These are phyloP conservation scores for Chrysopa pallens DNA, from an alignment of 1,140 invertebrate species.

Conservation along the genomic window DNA sequence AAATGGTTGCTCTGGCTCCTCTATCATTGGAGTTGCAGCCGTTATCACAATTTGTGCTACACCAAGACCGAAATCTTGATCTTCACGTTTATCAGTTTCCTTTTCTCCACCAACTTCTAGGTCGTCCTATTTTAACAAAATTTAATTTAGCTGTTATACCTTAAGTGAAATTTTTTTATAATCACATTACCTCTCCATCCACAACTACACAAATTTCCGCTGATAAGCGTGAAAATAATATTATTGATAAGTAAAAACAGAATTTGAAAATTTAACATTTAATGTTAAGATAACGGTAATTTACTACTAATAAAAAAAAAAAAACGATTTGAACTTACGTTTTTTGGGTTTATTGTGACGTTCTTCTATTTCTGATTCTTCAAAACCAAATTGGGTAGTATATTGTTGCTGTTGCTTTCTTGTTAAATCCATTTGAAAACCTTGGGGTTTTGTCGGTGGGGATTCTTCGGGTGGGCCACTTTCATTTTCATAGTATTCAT, in stretches of 20 bases:
- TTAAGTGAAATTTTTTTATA: background rate
- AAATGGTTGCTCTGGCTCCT: constrained; percentile 52
- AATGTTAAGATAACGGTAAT: constrained; percentile 16
- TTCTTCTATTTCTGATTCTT: too few species aligned
- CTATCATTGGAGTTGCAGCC: constrained; percentile 71
- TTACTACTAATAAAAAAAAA: too few species aligned
- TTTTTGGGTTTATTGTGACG: too few species aligned
- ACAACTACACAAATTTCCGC: constrained; percentile 14
- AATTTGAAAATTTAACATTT: constrained; percentile 13
- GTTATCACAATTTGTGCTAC: constrained; percentile 77
- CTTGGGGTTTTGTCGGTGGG: too few species aligned
- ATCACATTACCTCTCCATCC: constrained; percentile 17
- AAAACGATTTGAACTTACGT: too few species aligned
- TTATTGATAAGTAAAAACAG: constrained; percentile 10
- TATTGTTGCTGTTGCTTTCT: too few species aligned
- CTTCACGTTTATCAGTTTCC: constrained; percentile 3
- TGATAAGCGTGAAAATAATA: constrained; percentile 3
- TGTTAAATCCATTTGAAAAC: too few species aligned
- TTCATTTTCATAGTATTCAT: constrained; percentile 24
- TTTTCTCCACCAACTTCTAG: constrained; percentile 3
- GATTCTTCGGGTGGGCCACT: too few species aligned
- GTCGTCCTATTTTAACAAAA: too few species aligned
- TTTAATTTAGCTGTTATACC: too few species aligned
- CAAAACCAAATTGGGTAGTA: too few species aligned
- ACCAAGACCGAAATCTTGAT: constrained; percentile 35